A percentile compares a stretch with the other conserved stretches of the same genome.
Conservation (phyloP, 1,140 invertebrate species). For the Drosophila punjabiensis region DNA sequence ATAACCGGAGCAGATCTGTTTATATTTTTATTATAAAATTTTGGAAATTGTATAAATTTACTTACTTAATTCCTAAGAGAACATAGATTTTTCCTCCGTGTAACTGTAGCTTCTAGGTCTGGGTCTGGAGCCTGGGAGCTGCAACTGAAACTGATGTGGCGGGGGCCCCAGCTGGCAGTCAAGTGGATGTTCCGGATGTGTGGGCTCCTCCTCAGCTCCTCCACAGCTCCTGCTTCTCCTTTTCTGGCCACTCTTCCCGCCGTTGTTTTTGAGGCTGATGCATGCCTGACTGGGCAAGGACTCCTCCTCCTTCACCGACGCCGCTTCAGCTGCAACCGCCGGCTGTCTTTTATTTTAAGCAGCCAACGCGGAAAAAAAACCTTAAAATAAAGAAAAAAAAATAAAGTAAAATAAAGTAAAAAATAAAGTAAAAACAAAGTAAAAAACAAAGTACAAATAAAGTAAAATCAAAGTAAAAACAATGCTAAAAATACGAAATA, state of each 20-base stretch:
- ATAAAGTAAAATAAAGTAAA: no score
- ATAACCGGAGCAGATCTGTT: no score
- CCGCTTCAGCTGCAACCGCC: constrained; percentile 38
- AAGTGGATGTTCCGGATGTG: constrained; percentile 45
- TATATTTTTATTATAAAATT: not conserved
- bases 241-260: not conserved
- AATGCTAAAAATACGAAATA: not conserved
- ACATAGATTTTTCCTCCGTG: not conserved
- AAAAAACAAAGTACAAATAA: not conserved
- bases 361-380: constrained; percentile 75
- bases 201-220: not conserved
- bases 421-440: no score
- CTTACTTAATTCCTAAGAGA: not conserved
- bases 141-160: constrained; percentile 25
- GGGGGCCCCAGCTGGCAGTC: constrained; percentile 30
- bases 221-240: not conserved
- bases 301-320: constrained; percentile 5
- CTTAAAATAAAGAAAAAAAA: constrained; percentile 16
- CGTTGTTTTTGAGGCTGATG: constrained; percentile 33
- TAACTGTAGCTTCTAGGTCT: not conserved
- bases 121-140: constrained; percentile 4
- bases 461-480: constrained; percentile 1
- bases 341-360: constrained; percentile 73
- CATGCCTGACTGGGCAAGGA: constrained; percentile 41
- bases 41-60: not conserved